Base-by-base conservation (phyloP, 1,140 invertebrate genomes). In the Megalonaias nervosa region DNA sequence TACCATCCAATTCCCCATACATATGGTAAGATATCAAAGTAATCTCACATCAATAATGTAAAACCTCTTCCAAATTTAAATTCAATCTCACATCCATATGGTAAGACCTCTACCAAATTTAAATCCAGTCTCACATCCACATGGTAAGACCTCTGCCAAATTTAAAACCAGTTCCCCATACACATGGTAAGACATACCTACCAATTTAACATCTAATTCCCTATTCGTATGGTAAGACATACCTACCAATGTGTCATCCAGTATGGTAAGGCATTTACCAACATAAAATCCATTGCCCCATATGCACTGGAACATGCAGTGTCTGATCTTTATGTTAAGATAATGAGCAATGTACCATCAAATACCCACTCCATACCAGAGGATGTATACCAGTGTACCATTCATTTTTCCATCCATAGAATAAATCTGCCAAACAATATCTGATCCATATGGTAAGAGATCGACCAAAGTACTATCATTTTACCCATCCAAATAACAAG, bases 1-100 rank as follows among this genome's bases (percentile, higher is more conserved):
- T 91, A 48, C 81, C 86, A 11, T 65, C 75, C 55, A 85, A 86
- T 64, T 66, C 83, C 26, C 87, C 88, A n/a, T 90, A 90, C 73
- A 84, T 87, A 60, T 84, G 87, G 86, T 90, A 59, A 70, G 71
- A 15, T 5, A n/a, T 9, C 23, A 62, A 62, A n/a, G 14, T 12
- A 48, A 11, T 48, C 11, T 48, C 38, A 6, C 38, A 11, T 48
- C 38, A 9, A 48, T 48, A 11, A 9, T 6, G 38, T 48, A 48
- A 9, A 11, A 48, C 38, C 4, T 48, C 38, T 48, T 9, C 9
- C 38, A 48, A 48, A 48, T 9, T 48, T 48, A 48, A 48, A 48
- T 48, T 11, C 6, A 48, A 1, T 48, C 11, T 48, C 6, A 6
- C 6, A 48, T 9, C 11, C 38, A 48, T 0, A 48, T 11, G 6